Base-by-base conservation (phyloP, 2,113 vertebrate genomes). In the Gasterosteus aculeatus region DNA sequence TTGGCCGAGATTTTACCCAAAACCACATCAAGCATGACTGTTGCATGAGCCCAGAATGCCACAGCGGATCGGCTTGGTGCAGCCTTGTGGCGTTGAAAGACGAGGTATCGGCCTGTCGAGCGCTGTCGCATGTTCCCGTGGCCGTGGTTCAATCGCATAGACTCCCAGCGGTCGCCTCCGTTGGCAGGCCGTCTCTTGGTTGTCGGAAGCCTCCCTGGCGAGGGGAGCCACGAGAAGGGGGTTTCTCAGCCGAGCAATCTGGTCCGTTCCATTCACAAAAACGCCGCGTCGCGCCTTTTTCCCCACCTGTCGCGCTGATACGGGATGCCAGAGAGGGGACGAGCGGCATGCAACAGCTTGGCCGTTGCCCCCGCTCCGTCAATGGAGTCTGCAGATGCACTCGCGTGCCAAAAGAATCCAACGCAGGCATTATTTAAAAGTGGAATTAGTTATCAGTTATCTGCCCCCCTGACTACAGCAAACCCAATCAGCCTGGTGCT, bases 261-360 rank as follows among this genome's bases (percentile, higher is more conserved):
- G 88, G 71, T 41, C 58, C 22, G 1, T 69, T 82, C 78, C 88
- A 91, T 91, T 90, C 88, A 93, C 53, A 90, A 90, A 91, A 81
- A 82, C 6, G 78, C 77, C 49, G 69, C 33, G 57, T 85, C 83
- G 72, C 66, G 35, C 71, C 74, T 81, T 78, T 61, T 44, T 33
- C 58, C 70, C 87, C 80, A 87, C 84, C 89, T 89, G 89, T 82
- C 77, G 41, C 3, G 8, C 66, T 44, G 69, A 58, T 66, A 54
- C 3, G 39, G 22, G 67, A 78, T 86, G 80, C 78, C 85, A 86
- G 76, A 76, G 70, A 54, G 62, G 71, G 64, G 56, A 72, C 64
- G 53, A 75, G 71, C 12, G 10, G 62, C 31, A 19, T 0, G 65
- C 82, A 85, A 73, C 81, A 76, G 72, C 71, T 80, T 80, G 19